These are phyloP conservation scores for Epirrita christyi DNA, from an alignment of 2,888 invertebrate genomes.

Conservation along the genomic window DNA sequence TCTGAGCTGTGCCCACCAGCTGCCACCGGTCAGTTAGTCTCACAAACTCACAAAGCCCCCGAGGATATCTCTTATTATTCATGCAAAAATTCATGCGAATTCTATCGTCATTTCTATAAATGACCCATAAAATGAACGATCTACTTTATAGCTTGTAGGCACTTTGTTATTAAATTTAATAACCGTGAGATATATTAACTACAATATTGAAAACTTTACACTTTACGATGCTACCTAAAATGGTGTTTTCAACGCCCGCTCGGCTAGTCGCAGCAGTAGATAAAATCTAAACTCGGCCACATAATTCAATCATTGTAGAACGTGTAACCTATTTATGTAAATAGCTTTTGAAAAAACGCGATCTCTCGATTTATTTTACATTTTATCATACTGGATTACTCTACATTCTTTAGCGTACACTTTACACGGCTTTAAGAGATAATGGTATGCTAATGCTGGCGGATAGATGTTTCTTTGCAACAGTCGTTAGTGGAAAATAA, in stretches of 20 bases:
- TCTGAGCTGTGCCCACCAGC: slow-evolving; percentile 6
- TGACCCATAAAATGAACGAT: slow-evolving; percentile 43
- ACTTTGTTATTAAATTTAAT: slow-evolving; percentile 44
- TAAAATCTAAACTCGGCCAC: slow-evolving; percentile 34
- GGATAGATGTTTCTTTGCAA: slow-evolving; percentile 52
- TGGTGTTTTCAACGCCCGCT: slow-evolving; percentile 20
- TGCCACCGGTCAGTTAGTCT: slow-evolving; percentile 20
- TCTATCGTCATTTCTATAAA: slow-evolving; percentile 44
- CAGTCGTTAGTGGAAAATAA: slow-evolving; percentile 52
- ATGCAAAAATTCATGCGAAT: slow-evolving; percentile 48
- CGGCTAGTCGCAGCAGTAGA: slow-evolving; percentile 13
- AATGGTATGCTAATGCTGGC: slow-evolving; percentile 66
- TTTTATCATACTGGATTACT: slow-evolving; percentile 57
- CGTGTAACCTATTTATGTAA: slow-evolving; percentile 53
- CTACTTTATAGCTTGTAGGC: slow-evolving; percentile 44
- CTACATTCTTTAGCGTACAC: slow-evolving; percentile 59
- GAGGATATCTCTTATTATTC: slow-evolving; percentile 50
- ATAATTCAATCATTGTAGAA: slow-evolving; percentile 50
- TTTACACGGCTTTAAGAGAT: slow-evolving; percentile 63
- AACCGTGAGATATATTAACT: slow-evolving; percentile 36
- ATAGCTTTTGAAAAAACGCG: slow-evolving; percentile 46
- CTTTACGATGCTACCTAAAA: slow-evolving; percentile 35
- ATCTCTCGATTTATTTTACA: slow-evolving; percentile 52
- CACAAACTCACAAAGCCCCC: slow-evolving; percentile 42
- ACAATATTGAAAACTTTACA: slow-evolving; percentile 28